phyloP scores from a whole-genome alignment of 2,113 vertebrate species.

The Chauna torquata region DNA sequence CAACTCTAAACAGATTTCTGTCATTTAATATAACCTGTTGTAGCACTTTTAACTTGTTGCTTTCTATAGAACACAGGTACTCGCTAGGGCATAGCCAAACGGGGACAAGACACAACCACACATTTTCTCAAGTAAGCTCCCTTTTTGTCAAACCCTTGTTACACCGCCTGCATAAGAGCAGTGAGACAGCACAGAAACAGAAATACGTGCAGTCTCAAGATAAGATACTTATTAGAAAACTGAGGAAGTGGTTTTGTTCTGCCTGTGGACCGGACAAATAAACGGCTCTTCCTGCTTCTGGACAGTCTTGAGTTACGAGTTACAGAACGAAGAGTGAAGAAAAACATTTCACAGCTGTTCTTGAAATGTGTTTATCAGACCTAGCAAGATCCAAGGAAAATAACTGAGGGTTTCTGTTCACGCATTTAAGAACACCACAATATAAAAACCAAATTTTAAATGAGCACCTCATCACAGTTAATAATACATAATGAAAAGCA shows the following conservation, averaged over 20 bases:
- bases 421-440: neutral
- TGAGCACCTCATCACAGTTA: neutral
- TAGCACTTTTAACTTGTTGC: neutral
- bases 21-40: neutral
- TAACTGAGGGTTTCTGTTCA: neutral
- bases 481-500: neutral
- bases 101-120: neutral
- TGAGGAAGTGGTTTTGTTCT: constrained; percentile 75
- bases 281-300: constrained; percentile 47
- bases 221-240: constrained; percentile 68
- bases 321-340: neutral
- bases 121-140: neutral
- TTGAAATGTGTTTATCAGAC: constrained; percentile 24
- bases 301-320: constrained; percentile 9
- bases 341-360: neutral
- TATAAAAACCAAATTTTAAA: neutral
- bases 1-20: neutral
- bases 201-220: constrained; percentile 64
- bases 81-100: neutral
- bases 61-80: neutral
- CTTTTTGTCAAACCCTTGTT: neutral
- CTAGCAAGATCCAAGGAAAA: neutral
- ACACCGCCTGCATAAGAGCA: neutral
- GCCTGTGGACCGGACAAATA: constrained; percentile 48
- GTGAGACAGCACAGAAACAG: constrained; percentile 35